Percentiles rank a stretch among this genome's conserved stretches.
Evolutionary conservation across 2,797 vertebrate genomes (phyloP).

Genomic region (Bovichtus diacanthus): DNA sequence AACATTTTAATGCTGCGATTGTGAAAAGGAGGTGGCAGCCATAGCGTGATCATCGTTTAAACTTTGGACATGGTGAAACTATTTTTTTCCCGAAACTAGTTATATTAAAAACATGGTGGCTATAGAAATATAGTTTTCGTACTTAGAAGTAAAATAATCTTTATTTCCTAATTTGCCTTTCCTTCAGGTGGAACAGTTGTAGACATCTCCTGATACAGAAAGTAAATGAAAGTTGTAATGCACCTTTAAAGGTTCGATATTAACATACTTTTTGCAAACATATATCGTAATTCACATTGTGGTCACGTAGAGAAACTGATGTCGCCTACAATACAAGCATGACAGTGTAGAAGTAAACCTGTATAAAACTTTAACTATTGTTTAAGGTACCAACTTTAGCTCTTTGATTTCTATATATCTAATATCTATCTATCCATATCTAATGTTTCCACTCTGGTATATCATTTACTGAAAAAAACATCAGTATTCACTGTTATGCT

Average conservation of each 20-base stretch:
- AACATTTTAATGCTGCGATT: conserved; percentile 82
- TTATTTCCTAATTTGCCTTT: conserved; percentile 11
- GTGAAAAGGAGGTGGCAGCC: conserved; percentile 74
- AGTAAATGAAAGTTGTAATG: neutral
- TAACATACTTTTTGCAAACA: neutral
- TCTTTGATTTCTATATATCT: too few species aligned
- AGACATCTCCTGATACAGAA: neutral
- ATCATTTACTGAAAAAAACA: neutral
- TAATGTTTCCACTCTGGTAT: neutral
- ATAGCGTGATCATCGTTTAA: conserved; percentile 74
- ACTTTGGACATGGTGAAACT: conserved; percentile 77
- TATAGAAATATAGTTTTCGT: conserved; percentile 9
- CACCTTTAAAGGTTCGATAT: neutral
- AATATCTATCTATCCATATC: too few species aligned
- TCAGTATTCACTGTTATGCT: conserved; percentile 13
- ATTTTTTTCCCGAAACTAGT: conserved; percentile 61
- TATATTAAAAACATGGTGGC: conserved; percentile 67
- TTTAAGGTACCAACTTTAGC: neutral
- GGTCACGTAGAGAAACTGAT: neutral
- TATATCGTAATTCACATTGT: neutral
- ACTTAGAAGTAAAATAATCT: conserved; percentile 15
- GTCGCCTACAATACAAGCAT: neutral
- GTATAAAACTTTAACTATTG: neutral
- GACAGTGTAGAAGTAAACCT: neutral
- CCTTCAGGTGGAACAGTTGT: conserved; percentile 14